Evolutionary conservation across 2,888 invertebrate genomes (phyloP), one percentile per base, ranked within the genome.

Genomic region (Aleiodes testaceus): DNA sequence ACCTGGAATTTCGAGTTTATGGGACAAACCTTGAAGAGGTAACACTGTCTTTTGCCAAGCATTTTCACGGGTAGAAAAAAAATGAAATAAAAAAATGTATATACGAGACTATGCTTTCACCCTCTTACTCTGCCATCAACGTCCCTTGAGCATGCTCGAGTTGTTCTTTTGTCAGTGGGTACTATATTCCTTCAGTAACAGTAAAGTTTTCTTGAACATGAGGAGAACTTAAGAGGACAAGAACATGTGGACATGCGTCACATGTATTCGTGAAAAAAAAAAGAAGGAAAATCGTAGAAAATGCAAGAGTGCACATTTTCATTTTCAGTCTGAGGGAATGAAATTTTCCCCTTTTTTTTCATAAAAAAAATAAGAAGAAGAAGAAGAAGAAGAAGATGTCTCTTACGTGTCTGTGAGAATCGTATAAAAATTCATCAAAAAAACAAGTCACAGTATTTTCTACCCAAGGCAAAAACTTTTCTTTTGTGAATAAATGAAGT

Each of bases 141-240:
- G 36, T 63, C 45, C 45, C 63, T 44, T 44, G 45, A 63, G 63
- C 63, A 63, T 63, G 63, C 63, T 63, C 44, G 63, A 63, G 45
- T 63, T 63, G 45, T 63, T 63, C 63, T 63, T 63, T 63, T 63
- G 63, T 63, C 45, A 20, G 61, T 5, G 16, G 36, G 7, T 44
- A 22, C 22, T 42, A 59, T 59, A 59, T 59, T 36, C 59, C 42
- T 42, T 59, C 36, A 49, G 49, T 49, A 16, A 36, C 18, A 59
- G 59, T 59, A 59, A 59, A 59, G 59, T 59, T 59, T 59, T 16
- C 20, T 42, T 26, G n/a, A n/a, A 36, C 59, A 14, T 36, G 26
- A 30, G 36, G 42, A 36, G 42, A 59, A 42, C 14, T 36, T 36
- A 16, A 59, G 36, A 59, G 42, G 59, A 59, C 59, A 42, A 30